A percentile compares a stretch with the other conserved stretches of the same genome.
Conservation (phyloP, 1,140 invertebrate species). For the Manduca sexta region DNA sequence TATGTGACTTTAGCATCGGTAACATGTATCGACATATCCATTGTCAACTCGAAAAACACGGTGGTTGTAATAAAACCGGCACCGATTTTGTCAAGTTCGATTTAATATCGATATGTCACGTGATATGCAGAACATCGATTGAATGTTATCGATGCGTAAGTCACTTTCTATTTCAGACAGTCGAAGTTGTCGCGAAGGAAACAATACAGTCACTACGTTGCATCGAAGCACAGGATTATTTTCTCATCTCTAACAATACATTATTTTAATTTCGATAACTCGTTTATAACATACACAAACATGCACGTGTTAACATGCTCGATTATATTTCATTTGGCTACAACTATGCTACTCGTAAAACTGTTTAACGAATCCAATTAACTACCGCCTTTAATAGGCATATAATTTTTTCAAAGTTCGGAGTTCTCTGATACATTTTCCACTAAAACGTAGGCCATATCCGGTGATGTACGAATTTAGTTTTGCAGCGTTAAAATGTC, state of each 20-base stretch:
- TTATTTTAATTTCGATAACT: constrained; percentile 43
- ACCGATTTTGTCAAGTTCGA: no score
- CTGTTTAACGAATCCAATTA: constrained; percentile 54
- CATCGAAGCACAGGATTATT: constrained; percentile 56
- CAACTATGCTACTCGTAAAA: constrained; percentile 61
- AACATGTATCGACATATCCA: background rate
- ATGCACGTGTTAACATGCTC: constrained; percentile 57
- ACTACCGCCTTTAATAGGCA: constrained; percentile 47
- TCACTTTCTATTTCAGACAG: constrained; percentile 1
- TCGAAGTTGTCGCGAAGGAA: constrained; percentile 14
- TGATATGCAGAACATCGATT: constrained; percentile 1
- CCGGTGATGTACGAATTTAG: constrained; percentile 6
- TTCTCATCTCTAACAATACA: constrained; percentile 61
- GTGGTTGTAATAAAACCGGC: no score
- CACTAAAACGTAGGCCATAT: constrained; percentile 50
- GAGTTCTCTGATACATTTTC: constrained; percentile 45
- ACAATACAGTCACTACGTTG: constrained; percentile 34
- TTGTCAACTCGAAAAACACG: no score
- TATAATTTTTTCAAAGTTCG: constrained; percentile 36
- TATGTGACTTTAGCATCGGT: background rate
- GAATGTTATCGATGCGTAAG: background rate
- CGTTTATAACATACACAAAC: constrained; percentile 61
- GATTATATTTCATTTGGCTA: constrained; percentile 54
- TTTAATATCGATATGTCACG: no score
- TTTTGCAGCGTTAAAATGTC: background rate